Percentiles rank a stretch among this genome's conserved stretches.
Evolutionary conservation across 1,140 invertebrate species (phyloP).

Genomic region (Berghia stephanieae): DNA sequence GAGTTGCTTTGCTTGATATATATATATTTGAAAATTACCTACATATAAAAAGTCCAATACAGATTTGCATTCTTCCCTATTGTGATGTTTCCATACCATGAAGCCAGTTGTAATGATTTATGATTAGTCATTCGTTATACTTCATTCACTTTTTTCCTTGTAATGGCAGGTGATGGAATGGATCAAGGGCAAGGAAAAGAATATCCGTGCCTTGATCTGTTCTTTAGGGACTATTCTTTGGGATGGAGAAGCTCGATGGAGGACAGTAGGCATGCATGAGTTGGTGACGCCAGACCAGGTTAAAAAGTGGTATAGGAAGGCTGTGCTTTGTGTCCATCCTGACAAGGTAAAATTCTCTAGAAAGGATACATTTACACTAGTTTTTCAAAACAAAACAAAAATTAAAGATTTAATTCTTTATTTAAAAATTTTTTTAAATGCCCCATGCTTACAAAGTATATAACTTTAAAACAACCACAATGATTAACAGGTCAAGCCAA

Average conservation of each 20-base stretch:
- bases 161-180: constrained; percentile 80
- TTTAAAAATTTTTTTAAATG: not conserved
- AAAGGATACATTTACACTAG: not conserved
- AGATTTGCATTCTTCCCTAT: not conserved
- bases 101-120: no score
- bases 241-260: constrained; percentile 85
- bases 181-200: constrained; percentile 95
- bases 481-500: no score
- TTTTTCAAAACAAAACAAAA: not conserved
- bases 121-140: not conserved
- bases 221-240: constrained; percentile 94
- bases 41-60: no score
- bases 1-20: no score
- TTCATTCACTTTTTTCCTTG: not conserved
- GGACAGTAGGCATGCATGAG: constrained; percentile 91
- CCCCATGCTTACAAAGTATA: no score
- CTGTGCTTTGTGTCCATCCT: constrained; percentile 96
- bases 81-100: not conserved
- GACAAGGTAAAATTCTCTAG: constrained; percentile 93
- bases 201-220: constrained; percentile 93
- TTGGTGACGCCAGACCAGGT: constrained; percentile 90
- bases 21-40: no score
- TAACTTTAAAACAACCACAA: no score
- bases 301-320: constrained; percentile 94
- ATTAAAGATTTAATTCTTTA: not conserved